phyloP scores from a whole-genome alignment of 2,888 invertebrate species.

The Subacronicta megacephala region DNA sequence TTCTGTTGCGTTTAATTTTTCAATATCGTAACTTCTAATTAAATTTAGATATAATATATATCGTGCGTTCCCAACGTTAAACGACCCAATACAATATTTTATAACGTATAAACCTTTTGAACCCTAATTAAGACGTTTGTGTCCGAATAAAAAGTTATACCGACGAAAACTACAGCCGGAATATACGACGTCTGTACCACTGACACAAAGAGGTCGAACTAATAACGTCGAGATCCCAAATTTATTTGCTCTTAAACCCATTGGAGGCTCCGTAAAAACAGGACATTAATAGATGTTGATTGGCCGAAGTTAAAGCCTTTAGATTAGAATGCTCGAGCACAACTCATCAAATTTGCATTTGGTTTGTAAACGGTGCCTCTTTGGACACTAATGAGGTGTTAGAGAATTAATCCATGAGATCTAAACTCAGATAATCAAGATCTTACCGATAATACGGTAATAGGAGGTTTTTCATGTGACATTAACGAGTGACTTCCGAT shows the following conservation, averaged over 20 bases:
- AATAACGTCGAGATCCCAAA: conserved; percentile 71
- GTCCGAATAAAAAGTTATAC: conserved; percentile 73
- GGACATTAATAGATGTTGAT: conserved; percentile 77
- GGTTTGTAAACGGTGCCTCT: conserved; percentile 76
- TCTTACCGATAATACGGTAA: conserved; percentile 74
- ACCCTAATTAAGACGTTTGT: conserved; percentile 83
- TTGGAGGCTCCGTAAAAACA: conserved; percentile 68
- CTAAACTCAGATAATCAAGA: conserved; percentile 75
- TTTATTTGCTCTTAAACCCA: conserved; percentile 76
- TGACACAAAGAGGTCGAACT: conserved; percentile 76
- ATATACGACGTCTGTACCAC: conserved; percentile 72
- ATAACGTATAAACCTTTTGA: conserved; percentile 70
- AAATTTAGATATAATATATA: conserved; percentile 61
- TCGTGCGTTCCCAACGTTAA: conserved; percentile 56
- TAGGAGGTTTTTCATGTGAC: conserved; percentile 68
- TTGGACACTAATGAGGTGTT: conserved; percentile 86
- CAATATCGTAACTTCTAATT: conserved; percentile 45
- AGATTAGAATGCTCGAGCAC: conserved; percentile 79
- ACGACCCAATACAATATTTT: conserved; percentile 71
- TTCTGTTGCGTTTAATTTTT: conserved; percentile 4
- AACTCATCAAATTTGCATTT: conserved; percentile 84
- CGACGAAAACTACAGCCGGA: conserved; percentile 69
- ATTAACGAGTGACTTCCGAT: conserved; percentile 80
- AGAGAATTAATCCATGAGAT: conserved; percentile 84
- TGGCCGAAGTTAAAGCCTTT: conserved; percentile 69